Conservation (phyloP, 2,113 vertebrate species). For the Sitta europaea region DNA sequence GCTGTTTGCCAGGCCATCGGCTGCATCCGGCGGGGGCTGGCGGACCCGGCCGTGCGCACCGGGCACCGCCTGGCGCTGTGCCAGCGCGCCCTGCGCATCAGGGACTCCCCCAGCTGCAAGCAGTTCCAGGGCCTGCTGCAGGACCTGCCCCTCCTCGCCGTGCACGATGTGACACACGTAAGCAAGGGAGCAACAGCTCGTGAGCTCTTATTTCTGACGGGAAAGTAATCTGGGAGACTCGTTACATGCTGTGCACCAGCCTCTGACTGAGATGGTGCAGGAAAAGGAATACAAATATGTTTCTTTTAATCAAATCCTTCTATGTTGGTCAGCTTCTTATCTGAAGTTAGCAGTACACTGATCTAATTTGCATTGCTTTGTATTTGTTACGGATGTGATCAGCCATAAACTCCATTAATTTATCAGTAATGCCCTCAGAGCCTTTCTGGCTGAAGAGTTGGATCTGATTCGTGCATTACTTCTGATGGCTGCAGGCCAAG, state of each 20-base stretch:
- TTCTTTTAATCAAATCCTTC: background rate
- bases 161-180: constrained; percentile 87
- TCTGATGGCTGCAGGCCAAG: background rate
- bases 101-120: constrained; percentile 80
- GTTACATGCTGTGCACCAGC: fast-evolving
- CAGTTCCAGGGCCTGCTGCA: constrained; percentile 71
- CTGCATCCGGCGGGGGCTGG: constrained; percentile 81
- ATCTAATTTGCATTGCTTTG: background rate
- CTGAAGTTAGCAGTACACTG: background rate
- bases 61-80: constrained; percentile 87
- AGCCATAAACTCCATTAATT: background rate
- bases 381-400: background rate
- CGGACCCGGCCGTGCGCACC: constrained; percentile 82
- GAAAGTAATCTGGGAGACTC: background rate
- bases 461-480: background rate
- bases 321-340: background rate
- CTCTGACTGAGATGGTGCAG: background rate
- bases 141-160: constrained; percentile 75
- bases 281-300: background rate
- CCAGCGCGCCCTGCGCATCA: constrained; percentile 85
- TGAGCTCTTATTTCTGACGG: background rate
- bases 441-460: background rate
- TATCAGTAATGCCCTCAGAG: background rate
- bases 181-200: background rate
- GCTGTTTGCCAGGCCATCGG: constrained; percentile 73